Conservation (phyloP, 1,140 invertebrate species). For the Micrasema minimum region DNA sequence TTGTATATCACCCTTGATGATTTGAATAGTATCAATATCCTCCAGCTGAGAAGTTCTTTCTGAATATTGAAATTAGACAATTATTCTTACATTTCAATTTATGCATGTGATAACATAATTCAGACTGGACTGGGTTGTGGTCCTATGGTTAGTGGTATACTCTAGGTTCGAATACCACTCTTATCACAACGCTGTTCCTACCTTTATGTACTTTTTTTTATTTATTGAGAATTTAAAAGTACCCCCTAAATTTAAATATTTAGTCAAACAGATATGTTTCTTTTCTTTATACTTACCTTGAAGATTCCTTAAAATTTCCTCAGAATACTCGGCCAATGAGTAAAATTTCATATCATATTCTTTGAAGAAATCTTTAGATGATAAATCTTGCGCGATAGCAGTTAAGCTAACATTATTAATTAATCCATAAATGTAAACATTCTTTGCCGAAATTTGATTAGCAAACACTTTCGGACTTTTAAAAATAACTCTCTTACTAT, state of each 20-base stretch:
- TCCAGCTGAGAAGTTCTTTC: background rate
- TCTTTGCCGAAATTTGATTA: background rate
- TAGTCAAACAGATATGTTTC: no score
- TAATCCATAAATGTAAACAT: constrained; percentile 8
- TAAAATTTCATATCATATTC: constrained; percentile 22
- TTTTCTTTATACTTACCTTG: constrained; percentile 14
- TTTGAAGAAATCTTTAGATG: background rate
- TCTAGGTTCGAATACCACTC: no score
- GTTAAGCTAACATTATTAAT: constrained; percentile 16
- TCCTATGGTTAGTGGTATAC: no score
- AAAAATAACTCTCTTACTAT: background rate
- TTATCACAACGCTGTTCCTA: no score
- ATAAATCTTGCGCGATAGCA: background rate
- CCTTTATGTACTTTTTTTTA: no score
- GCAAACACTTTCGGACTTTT: constrained; percentile 23
- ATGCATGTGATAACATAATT: no score
- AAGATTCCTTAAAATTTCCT: constrained; percentile 19
- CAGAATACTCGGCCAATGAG: constrained; percentile 7
- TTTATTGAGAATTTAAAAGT: no score
- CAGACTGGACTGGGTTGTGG: no score
- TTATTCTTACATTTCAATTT: no score
- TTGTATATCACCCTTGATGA: constrained; percentile 6
- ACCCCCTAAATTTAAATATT: no score
- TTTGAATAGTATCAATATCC: background rate
- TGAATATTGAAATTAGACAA: no score